Evolutionary conservation across 2,888 invertebrate species (phyloP), one percentile per base, ranked within the genome.

Genomic region (Cheilosia impressa): DNA sequence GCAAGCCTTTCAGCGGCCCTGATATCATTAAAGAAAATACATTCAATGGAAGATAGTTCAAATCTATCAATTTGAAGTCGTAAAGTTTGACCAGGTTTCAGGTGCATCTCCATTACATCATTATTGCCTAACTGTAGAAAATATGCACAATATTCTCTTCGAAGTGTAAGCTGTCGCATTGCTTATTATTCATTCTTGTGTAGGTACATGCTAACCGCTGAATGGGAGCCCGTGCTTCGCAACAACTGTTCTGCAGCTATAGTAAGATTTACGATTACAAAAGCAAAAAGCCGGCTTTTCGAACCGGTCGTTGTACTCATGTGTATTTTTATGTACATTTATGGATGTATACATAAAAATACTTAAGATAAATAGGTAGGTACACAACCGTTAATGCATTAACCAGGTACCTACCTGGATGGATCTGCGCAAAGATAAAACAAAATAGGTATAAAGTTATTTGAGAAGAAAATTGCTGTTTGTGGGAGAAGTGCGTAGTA

Each of bases 231-330:
- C 66, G 60, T 71, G 68, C 71, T 27, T 19, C 31, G 27, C 15
- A 65, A 27, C 31, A 31, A 31, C 31, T 31, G 5, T 24, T 2
- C 38, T 38, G 38, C 10, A 10, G 4, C 10, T 10, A 3, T 34
- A 13, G 10, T 43, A 47, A 27, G 13, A 19, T 31, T 7, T 43
- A 47, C n/a, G 17, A 19, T 31, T 58, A 45, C 17, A 43, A 55
- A 45, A 68, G n/a, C 4, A 72, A 68, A 73, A 81, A 79, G 80
- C 75, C 75, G 68, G 68, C 47, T 68, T 10, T 19, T 10, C 13
- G 10, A 47, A 52, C 60, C 78, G 78, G 78, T 72, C 78, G 77
- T 78, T 78, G 78, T 66, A 72, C 66, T 15, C 66, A 47, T n/a
- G 22, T 22, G 47, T 17, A 24, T 24, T 24, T 0, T 2, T 9